Percentiles rank a stretch among this genome's conserved stretches.
Conservation (phyloP, 2,888 invertebrate species). For the Micoletzkya japonica region DNA sequence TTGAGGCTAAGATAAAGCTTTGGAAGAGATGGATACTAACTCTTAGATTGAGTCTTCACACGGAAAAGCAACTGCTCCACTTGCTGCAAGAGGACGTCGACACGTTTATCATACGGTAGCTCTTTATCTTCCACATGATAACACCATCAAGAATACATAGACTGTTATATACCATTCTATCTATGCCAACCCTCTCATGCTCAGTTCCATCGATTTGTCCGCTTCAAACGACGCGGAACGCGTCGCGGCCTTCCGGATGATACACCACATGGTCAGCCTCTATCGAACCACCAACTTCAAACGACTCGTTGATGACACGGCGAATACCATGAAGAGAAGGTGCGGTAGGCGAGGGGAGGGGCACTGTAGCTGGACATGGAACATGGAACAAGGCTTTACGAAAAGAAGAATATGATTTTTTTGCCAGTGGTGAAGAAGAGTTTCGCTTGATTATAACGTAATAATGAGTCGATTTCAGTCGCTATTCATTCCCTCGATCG, state of each 20-base stretch:
- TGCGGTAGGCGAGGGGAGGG: neutral
- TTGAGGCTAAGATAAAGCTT: no score
- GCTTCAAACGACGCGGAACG: slow-evolving; percentile 81
- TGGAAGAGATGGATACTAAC: neutral
- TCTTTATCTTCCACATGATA: neutral
- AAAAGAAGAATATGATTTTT: neutral
- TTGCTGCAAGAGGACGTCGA: slow-evolving; percentile 45
- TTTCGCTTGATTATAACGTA: neutral
- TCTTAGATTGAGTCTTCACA: slow-evolving; percentile 33
- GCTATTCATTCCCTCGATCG: slow-evolving; percentile 48
- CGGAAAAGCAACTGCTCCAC: slow-evolving; percentile 38
- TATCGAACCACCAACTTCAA: slow-evolving; percentile 43
- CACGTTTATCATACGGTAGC: slow-evolving; percentile 43
- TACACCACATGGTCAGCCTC: slow-evolving; percentile 27
- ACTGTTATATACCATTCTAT: no score
- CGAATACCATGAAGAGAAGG: neutral
- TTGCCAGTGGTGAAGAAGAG: no score
- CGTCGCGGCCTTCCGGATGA: slow-evolving; percentile 78
- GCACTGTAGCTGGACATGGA: neutral
- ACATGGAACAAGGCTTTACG: no score
- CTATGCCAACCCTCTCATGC: slow-evolving; percentile 32
- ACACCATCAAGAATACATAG: no score
- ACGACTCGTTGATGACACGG: slow-evolving; percentile 34
- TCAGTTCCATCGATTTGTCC: slow-evolving; percentile 84
- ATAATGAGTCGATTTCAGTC: slow-evolving; percentile 25